Evolutionary conservation across 2,888 invertebrate species (phyloP).

Genomic region (Drosophila picticornis): DNA sequence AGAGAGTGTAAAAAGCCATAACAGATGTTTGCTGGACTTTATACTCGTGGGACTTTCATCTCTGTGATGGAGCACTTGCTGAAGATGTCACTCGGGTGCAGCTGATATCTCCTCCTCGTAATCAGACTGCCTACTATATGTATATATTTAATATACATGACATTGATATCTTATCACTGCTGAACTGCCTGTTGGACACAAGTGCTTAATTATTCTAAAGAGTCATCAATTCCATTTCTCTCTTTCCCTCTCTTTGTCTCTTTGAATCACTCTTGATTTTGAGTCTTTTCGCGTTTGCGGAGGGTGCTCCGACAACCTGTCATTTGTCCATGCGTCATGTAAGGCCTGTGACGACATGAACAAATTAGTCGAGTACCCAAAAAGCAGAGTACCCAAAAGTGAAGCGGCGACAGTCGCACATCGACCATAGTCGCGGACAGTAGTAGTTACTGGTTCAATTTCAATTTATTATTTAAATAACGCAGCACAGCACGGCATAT

Average conservation of each 20-base stretch:
- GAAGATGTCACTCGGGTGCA: conserved; percentile 2
- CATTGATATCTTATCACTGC: conserved; percentile 30
- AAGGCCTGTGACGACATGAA: conserved; percentile 61
- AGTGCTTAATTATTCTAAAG: conserved; percentile 37
- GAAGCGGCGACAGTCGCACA: conserved; percentile 61
- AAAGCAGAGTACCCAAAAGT: conserved; percentile 23
- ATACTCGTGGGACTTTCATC: neutral
- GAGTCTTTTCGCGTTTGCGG: conserved; percentile 3
- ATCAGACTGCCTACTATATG: neutral
- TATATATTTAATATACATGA: conserved; percentile 3
- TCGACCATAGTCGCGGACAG: conserved; percentile 65
- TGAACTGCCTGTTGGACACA: conserved; percentile 44
- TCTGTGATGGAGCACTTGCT: neutral
- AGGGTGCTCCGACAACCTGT: conserved; percentile 25
- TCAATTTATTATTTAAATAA: conserved; percentile 46
- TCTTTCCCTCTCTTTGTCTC: conserved; percentile 19
- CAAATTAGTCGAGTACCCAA: conserved; percentile 15
- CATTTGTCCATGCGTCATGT: conserved; percentile 68
- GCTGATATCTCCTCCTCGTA: conserved; percentile 10
- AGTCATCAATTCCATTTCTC: conserved; percentile 21
- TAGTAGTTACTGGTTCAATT: conserved; percentile 55
- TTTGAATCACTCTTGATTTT: conserved; percentile 6
- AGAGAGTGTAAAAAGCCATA: neutral
- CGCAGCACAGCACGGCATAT: conserved; percentile 27
- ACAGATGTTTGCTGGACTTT: conserved; percentile 5